Evolutionary conservation across 2,888 invertebrate genomes (phyloP), one percentile per base, ranked within the genome.

Genomic region (Coleophora flavipennella): DNA sequence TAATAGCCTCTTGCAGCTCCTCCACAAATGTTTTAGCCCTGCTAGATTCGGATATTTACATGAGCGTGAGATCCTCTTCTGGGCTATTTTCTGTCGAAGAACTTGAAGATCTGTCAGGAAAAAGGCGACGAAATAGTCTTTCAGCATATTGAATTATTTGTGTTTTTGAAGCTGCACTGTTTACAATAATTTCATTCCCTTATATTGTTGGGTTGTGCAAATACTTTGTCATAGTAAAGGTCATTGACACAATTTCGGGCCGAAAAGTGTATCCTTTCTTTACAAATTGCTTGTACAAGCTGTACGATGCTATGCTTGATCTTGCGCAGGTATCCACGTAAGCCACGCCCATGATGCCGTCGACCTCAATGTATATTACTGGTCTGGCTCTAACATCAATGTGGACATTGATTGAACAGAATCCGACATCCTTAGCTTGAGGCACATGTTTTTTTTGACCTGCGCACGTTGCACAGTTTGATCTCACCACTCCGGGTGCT

Each of bases 291-390:
- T 32, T 7, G 29, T 44, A 49, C 7, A 49, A n/a, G 2, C 27
- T 11, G 39, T 41, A 41, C 1, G 49, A 49, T 3, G 47, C 47
- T 8, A 49, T 28, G 13, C 42, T 45, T 3, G 42, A 32, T 31
- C 45, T 47, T 6, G 49, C 47, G 20, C 45, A 42, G 6, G 39
- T 43, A 11, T 47, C 49, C 1, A 46, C 7, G 31, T 43, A 44
- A 2, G 44, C 47, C 10, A 11, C 25, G 1, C 40, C 39, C 4
- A 20, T 25, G 3, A 37, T 20, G n/a, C 32, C 43, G 11, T 32
- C 41, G 11, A 49, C 37, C 6, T 36, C 32, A 12, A 45, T 27
- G 11, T 11, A 33, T 1, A 50, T 31, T 1, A 44, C 40, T 11
- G 50, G 48, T 12, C 47, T 32, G 9, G 31, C 33, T 12, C 45